Conservation (phyloP, 2,888 invertebrate genomes). For the Scaptomyza parva region DNA sequence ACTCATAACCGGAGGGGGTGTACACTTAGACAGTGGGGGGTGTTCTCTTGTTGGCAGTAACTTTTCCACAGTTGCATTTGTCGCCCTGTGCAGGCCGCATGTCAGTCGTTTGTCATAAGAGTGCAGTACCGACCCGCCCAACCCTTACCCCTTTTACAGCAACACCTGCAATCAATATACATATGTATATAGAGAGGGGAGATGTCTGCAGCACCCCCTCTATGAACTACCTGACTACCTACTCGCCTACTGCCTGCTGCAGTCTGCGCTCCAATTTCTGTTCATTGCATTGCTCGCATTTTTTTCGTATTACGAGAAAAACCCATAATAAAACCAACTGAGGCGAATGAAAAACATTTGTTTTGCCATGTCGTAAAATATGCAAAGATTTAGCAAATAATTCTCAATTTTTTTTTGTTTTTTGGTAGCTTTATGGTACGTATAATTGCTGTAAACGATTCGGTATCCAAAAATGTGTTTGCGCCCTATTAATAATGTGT, state of each 20-base stretch:
- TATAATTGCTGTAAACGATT: conserved; percentile 71
- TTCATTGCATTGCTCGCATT: conserved; percentile 69
- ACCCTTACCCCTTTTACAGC: conserved; percentile 20
- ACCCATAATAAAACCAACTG: conserved; percentile 74
- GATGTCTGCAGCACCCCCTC: neutral
- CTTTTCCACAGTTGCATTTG: conserved; percentile 67
- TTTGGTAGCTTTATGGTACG: conserved; percentile 75
- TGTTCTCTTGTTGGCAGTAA: conserved; percentile 13
- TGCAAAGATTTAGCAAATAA: conserved; percentile 61
- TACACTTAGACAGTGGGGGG: neutral
- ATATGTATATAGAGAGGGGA: conserved; percentile 17
- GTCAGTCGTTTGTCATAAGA: conserved; percentile 76
- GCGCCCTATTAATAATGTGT: conserved; percentile 69
- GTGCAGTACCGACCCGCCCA: neutral
- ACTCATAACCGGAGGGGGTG: neutral
- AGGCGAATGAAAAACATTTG: conserved; percentile 73
- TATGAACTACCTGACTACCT: too few species aligned
- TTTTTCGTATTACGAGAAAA: conserved; percentile 69
- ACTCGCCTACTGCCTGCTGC: conserved; percentile 52
- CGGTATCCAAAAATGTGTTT: conserved; percentile 62
- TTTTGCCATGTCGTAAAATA: conserved; percentile 79
- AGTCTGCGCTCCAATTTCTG: conserved; percentile 72
- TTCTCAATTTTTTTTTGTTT: conserved; percentile 22
- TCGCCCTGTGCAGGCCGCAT: conserved; percentile 77
- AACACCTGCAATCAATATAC: conserved; percentile 62